Percentiles rank a stretch among this genome's conserved stretches.
phyloP scores from a whole-genome alignment of 2,888 invertebrate genomes.

The Andrena flavipes region DNA sequence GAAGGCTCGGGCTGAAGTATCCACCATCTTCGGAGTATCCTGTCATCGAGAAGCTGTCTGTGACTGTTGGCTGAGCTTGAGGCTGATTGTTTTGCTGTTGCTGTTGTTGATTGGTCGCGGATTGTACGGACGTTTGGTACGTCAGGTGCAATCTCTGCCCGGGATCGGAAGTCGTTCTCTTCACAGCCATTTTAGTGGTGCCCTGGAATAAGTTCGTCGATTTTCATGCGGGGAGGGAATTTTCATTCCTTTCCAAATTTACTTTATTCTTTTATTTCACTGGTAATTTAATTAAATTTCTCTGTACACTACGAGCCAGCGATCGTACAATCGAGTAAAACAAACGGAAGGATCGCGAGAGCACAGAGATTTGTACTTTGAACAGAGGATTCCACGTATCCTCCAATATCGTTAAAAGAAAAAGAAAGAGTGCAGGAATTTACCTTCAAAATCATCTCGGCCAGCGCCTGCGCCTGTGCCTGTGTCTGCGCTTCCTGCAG shows the following conservation, averaged over 20 bases:
- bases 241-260: too few relatives aligned
- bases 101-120: slow-evolving; percentile 69
- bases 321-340: too few relatives aligned
- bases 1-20: slow-evolving; percentile 84
- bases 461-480: slow-evolving; percentile 92
- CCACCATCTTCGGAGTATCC: slow-evolving; percentile 84
- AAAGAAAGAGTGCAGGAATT: background rate
- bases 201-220: slow-evolving; percentile 30
- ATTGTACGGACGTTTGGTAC: slow-evolving; percentile 81
- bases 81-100: slow-evolving; percentile 73
- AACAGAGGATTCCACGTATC: too few relatives aligned
- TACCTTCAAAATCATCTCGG: slow-evolving; percentile 90
- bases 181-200: slow-evolving; percentile 87
- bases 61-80: slow-evolving; percentile 76
- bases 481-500: slow-evolving; percentile 84
- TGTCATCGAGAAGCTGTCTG: slow-evolving; percentile 83
- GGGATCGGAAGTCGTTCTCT: slow-evolving; percentile 91
- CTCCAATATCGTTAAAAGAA: too few relatives aligned
- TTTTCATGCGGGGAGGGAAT: background rate
- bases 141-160: slow-evolving; percentile 87
- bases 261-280: background rate
- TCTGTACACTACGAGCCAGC: too few relatives aligned
- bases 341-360: too few relatives aligned
- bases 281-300: background rate
- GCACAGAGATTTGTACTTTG: too few relatives aligned